These are phyloP conservation scores for Bucorvus abyssinicus DNA, from an alignment of 2,797 vertebrate genomes.

Conservation along the genomic window DNA sequence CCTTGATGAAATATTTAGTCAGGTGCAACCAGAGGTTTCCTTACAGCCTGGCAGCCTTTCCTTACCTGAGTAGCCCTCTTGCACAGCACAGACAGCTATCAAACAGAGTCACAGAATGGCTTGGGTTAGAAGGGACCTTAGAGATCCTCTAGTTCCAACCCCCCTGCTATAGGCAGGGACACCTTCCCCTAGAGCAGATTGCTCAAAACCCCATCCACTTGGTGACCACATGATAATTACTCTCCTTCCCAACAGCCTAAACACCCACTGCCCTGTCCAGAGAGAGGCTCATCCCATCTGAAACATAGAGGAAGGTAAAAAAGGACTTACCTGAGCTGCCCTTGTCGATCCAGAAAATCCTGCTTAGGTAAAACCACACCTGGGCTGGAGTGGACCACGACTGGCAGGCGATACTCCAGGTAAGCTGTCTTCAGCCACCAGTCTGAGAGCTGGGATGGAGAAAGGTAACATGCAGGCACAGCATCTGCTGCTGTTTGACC, in stretches of 20 bases:
- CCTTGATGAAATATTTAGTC: not conserved
- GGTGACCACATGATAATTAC: not conserved
- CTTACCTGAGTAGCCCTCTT: not conserved
- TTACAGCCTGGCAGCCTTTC: not conserved
- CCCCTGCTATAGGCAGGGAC: not conserved
- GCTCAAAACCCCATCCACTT: not conserved
- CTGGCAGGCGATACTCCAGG: constrained; percentile 93
- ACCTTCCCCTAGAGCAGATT: not conserved
- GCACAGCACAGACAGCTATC: not conserved
- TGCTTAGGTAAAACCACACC: constrained; percentile 91
- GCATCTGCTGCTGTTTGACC: not conserved
- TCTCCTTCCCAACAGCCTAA: not conserved
- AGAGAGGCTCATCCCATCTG: not conserved
- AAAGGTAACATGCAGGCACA: not conserved
- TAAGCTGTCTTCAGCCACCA: constrained; percentile 98
- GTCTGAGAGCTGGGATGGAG: constrained; percentile 84
- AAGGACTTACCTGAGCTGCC: constrained; percentile 89
- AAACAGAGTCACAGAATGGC: not conserved
- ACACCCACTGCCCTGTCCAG: not conserved
- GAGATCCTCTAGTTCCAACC: no score
- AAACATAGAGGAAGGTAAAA: not conserved
- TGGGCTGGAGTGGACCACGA: constrained; percentile 92
- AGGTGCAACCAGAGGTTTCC: not conserved
- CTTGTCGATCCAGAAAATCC: constrained; percentile 92
- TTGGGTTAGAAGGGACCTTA: no score